phyloP scores from a whole-genome alignment of 2,797 vertebrate genomes.

The Hapalemur alaotrensis region DNA sequence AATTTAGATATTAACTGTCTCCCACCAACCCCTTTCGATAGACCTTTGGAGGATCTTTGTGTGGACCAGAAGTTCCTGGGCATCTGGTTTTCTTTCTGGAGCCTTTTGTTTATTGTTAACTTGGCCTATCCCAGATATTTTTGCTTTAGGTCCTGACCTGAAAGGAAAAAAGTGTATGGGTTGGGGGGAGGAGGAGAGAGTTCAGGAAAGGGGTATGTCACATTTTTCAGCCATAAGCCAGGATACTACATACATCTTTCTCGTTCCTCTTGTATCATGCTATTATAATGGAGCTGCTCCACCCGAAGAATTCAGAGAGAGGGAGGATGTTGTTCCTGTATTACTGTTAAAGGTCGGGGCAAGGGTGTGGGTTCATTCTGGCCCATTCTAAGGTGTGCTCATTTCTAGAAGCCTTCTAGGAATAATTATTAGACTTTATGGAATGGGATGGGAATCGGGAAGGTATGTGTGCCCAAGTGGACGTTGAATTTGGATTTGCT shows the following conservation, averaged over 20 bases:
- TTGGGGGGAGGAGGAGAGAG: accelerated
- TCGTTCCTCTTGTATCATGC: neutral
- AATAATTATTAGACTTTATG: neutral
- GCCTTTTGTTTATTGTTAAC: neutral
- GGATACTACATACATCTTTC: neutral
- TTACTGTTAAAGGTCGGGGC: neutral
- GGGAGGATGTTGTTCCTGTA: neutral
- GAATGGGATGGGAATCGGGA: neutral
- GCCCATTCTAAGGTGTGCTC: neutral
- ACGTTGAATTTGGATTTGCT: neutral
- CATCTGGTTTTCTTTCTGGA: neutral
- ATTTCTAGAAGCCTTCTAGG: neutral
- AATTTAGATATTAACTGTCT: neutral
- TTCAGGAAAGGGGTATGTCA: neutral
- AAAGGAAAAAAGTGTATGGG: neutral
- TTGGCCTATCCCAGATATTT: neutral
- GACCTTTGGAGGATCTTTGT: neutral
- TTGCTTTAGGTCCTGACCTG: neutral
- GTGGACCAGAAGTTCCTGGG: neutral
- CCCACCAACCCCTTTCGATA: neutral
- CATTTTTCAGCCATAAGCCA: neutral
- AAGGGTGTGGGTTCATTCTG: neutral
- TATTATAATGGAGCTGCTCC: neutral
- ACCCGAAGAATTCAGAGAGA: neutral
- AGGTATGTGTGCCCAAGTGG: neutral